phyloP scores from a whole-genome alignment of 2,113 vertebrate genomes.

The Silurus asotus region DNA sequence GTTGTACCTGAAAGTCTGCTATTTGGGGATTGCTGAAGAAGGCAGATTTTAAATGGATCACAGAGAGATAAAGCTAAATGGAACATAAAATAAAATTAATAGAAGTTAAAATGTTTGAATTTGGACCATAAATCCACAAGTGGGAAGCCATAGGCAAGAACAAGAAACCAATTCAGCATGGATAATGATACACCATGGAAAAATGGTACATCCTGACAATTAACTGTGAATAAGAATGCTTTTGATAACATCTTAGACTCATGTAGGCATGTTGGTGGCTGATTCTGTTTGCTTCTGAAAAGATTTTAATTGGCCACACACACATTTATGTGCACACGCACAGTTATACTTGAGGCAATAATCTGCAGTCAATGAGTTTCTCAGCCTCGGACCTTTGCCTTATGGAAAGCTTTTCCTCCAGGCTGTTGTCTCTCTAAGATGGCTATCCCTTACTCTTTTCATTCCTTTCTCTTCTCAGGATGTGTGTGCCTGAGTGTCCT shows the following conservation, averaged over 20 bases:
- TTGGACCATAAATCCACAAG: background rate
- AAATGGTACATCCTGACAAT: constrained; percentile 23
- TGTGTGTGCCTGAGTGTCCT: constrained; percentile 92
- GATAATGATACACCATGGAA: background rate
- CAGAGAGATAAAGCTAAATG: background rate
- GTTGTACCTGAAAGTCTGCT: background rate
- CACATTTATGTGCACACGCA: background rate
- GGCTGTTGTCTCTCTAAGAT: constrained; percentile 36
- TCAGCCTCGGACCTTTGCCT: constrained; percentile 41
- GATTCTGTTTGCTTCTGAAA: constrained; percentile 12
- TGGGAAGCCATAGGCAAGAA: background rate
- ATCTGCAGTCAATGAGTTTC: constrained; percentile 45
- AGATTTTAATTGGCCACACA: background rate
- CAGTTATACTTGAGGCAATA: background rate
- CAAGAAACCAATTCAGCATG: background rate
- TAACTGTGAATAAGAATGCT: constrained; percentile 18
- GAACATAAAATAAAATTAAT: background rate
- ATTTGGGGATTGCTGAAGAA: background rate
- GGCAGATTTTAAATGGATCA: background rate
- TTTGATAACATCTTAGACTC: background rate
- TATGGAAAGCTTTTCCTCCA: constrained; percentile 39
- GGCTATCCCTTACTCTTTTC: constrained; percentile 14
- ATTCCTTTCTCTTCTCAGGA: constrained; percentile 71
- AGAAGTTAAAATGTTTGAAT: background rate
- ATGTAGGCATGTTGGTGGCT: background rate